Conservation (phyloP, 2,888 invertebrate genomes). For the Lobophora halterata region DNA sequence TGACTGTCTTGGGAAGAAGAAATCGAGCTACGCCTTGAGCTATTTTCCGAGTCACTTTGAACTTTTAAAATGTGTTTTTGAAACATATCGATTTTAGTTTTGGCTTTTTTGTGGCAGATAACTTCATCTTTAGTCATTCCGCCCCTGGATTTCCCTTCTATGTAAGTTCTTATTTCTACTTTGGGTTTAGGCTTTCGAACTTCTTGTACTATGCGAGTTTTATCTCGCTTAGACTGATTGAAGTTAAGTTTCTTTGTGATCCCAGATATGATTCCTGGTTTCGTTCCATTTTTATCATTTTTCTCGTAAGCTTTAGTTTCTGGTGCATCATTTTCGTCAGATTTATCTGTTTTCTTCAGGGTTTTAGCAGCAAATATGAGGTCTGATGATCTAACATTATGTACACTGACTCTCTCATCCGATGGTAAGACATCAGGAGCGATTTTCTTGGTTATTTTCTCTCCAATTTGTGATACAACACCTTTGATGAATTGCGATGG, state of each 20-base stretch:
- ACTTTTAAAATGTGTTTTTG: constrained; percentile 69
- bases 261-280: constrained; percentile 60
- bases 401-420: constrained; percentile 54
- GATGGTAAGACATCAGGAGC: constrained; percentile 31
- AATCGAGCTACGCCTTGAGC: constrained; percentile 60
- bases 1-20: constrained; percentile 57
- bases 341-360: constrained; percentile 45
- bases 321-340: constrained; percentile 25
- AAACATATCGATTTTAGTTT: constrained; percentile 73
- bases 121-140: constrained; percentile 64
- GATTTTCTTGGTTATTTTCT: constrained; percentile 48
- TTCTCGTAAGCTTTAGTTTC: constrained; percentile 30
- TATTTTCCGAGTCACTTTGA: constrained; percentile 65
- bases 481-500: constrained; percentile 54
- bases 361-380: constrained; percentile 54
- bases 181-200: constrained; percentile 50
- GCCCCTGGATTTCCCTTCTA: constrained; percentile 56
- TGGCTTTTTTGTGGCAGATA: constrained; percentile 69
- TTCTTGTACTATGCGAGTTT: constrained; percentile 42
- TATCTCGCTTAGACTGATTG: constrained; percentile 63
- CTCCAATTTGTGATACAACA: constrained; percentile 51
- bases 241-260: constrained; percentile 63
- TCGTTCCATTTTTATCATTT: constrained; percentile 42
- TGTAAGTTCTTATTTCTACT: constrained; percentile 69
- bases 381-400: constrained; percentile 60